Evolutionary conservation across 2,797 vertebrate genomes (phyloP).

Genomic region (Anguilla megastoma): DNA sequence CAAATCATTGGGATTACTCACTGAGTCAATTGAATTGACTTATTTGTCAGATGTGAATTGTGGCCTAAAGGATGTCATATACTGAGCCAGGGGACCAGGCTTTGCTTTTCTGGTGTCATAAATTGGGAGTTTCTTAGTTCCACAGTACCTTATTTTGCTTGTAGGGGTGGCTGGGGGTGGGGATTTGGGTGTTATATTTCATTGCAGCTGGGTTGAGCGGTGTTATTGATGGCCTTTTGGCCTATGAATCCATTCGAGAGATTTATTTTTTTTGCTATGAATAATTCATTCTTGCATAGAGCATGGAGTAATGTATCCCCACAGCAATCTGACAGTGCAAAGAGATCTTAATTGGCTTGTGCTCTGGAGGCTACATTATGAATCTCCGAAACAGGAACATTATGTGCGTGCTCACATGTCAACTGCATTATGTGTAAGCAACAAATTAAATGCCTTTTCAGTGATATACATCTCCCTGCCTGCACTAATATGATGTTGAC

Average conservation of each 20-base stretch:
- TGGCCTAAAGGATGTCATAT: background rate
- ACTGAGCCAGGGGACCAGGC: background rate
- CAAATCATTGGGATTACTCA: slow-evolving; percentile 9
- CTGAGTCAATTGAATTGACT: background rate
- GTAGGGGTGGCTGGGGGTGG: background rate
- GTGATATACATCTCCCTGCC: background rate
- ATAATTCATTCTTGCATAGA: background rate
- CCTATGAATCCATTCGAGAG: background rate
- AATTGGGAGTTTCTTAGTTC: background rate
- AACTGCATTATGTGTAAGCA: background rate
- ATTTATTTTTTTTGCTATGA: background rate
- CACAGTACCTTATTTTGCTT: background rate
- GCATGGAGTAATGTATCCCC: background rate
- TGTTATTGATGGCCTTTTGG: background rate
- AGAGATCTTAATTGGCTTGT: slow-evolving; percentile 6
- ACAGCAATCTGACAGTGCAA: slow-evolving; percentile 10
- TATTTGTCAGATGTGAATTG: background rate
- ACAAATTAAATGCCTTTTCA: background rate
- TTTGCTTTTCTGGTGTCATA: background rate
- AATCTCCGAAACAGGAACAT: background rate
- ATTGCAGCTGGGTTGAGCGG: background rate
- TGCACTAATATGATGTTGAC: background rate
- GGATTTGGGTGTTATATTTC: no score
- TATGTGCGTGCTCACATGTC: background rate
- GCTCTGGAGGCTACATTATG: background rate